A percentile compares a stretch with the other conserved stretches of the same genome.
Evolutionary conservation across 2,113 vertebrate genomes (phyloP).

Genomic region (Albula goreensis): DNA sequence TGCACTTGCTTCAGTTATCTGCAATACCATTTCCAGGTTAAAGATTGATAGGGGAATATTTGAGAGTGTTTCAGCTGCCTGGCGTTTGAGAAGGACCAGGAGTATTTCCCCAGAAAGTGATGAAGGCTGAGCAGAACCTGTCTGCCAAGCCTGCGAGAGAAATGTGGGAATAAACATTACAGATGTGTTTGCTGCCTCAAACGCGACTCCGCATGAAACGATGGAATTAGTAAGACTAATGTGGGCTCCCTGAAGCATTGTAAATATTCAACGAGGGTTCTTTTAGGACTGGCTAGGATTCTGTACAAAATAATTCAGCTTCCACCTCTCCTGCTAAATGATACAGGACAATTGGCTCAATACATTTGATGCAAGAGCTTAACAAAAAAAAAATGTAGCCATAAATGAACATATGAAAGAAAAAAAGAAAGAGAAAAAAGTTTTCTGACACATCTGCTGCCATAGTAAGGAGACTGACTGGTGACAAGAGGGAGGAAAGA

Average conservation of each 20-base stretch:
- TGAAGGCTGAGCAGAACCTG: background rate
- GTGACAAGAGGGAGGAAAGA: conserved; percentile 7
- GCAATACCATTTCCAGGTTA: background rate
- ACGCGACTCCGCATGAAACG: background rate
- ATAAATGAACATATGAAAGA: background rate
- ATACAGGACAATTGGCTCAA: background rate
- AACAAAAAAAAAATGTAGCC: background rate
- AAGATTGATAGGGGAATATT: background rate
- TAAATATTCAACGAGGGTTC: background rate
- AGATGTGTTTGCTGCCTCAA: background rate
- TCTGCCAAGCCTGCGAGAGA: background rate
- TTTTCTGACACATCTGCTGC: background rate
- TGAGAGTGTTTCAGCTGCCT: too few relatives aligned
- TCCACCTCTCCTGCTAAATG: background rate
- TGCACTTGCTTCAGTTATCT: too few relatives aligned
- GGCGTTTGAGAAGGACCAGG: background rate
- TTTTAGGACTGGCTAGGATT: background rate
- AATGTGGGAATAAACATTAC: background rate
- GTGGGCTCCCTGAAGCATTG: background rate
- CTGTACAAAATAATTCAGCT: background rate
- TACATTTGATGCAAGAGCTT: background rate
- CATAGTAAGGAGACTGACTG: background rate
- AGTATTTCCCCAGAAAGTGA: background rate
- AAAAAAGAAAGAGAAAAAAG: background rate
- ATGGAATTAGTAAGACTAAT: background rate